Evolutionary conservation across 2,113 vertebrate species (phyloP).

Genomic region (Malurus melanocephalus): DNA sequence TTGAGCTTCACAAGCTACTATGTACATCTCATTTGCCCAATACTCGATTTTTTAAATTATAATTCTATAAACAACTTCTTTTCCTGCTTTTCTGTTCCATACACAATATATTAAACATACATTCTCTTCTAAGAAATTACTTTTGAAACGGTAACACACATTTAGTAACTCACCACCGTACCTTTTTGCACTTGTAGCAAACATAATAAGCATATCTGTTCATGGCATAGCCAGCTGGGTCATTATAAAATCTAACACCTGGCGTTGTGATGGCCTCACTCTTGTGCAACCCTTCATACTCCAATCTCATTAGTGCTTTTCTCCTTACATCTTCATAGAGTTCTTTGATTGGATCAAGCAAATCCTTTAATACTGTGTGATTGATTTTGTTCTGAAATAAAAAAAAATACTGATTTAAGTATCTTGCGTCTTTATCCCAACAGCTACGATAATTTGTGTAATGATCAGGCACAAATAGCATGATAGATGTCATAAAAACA

Average conservation of each 20-base stretch:
- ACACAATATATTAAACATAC: neutral
- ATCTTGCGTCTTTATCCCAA: neutral
- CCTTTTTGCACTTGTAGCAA: constrained; percentile 99
- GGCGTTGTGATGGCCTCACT: constrained; percentile 96
- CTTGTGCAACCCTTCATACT: constrained; percentile 97
- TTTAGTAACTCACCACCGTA: constrained; percentile 34
- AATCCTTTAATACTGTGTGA: constrained; percentile 93
- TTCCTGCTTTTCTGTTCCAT: neutral
- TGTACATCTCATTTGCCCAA: neutral
- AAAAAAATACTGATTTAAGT: neutral
- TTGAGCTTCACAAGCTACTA: neutral
- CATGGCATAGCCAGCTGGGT: constrained; percentile 97
- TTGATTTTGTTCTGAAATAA: constrained; percentile 96
- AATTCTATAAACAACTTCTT: neutral
- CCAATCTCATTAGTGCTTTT: constrained; percentile 95
- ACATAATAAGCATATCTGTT: constrained; percentile 98
- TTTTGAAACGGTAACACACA: neutral
- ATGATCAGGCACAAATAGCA: neutral
- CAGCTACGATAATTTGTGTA: neutral
- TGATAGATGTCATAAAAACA: neutral
- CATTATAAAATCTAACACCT: constrained; percentile 93
- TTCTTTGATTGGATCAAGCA: constrained; percentile 97
- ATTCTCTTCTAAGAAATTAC: neutral
- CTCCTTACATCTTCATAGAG: constrained; percentile 96
- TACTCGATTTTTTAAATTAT: neutral